Evolutionary conservation across 2,113 vertebrate genomes (phyloP).

Genomic region (Lamprotornis superbus): DNA sequence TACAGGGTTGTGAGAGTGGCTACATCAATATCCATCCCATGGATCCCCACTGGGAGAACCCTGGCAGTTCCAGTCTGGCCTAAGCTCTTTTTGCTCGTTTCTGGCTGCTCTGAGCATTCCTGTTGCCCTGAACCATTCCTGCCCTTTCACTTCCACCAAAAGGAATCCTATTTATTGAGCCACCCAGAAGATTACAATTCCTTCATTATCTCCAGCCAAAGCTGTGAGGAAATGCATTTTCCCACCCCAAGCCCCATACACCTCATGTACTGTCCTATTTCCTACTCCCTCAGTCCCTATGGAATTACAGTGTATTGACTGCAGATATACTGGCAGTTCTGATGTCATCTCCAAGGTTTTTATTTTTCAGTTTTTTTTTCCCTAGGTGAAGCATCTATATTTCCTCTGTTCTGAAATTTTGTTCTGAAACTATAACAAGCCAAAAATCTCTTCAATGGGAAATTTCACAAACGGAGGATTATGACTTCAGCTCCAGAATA

Average conservation of each 20-base stretch:
- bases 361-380: neutral
- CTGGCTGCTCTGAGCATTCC: neutral
- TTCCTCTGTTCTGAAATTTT: conserved; percentile 20
- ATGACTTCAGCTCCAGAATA: conserved; percentile 66
- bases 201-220: neutral
- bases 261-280: neutral
- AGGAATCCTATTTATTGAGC: neutral
- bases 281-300: neutral
- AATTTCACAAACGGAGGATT: conserved; percentile 69
- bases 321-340: neutral
- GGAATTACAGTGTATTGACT: neutral
- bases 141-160: neutral
- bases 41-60: neutral
- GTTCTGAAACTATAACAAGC: conserved; percentile 18
- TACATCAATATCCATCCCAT: neutral
- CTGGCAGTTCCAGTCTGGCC: neutral
- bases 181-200: neutral
- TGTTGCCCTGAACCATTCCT: neutral
- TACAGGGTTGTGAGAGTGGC: neutral
- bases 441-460: conserved; percentile 61
- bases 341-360: neutral
- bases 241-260: neutral
- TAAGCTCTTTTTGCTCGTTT: neutral
- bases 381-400: neutral
- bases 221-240: neutral